Conservation (phyloP, 2,113 vertebrate species). For the Cygnus buccinator region DNA sequence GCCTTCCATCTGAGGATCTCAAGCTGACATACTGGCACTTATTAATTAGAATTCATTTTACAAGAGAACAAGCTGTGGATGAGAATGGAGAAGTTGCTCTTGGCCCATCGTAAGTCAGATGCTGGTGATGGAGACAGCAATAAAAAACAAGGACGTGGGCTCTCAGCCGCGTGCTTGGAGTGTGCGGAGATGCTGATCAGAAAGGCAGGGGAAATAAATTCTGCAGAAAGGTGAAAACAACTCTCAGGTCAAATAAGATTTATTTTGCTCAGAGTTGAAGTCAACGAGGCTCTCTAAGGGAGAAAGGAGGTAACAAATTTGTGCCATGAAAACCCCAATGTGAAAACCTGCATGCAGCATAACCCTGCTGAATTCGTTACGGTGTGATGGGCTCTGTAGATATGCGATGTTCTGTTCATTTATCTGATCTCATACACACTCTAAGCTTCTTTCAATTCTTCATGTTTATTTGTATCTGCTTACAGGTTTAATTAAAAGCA, state of each 20-base stretch:
- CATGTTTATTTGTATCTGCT: not conserved
- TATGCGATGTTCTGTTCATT: not conserved
- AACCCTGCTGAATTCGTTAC: not conserved
- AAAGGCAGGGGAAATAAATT: not conserved
- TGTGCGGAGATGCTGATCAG: not conserved
- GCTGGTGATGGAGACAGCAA: not conserved
- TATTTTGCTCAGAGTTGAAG: not conserved
- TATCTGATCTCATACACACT: not conserved
- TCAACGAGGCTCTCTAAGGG: not conserved
- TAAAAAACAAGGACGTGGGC: fast-evolving
- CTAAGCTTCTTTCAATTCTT: not conserved
- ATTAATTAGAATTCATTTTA: slow-evolving; percentile 19
- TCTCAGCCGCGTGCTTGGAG: not conserved
- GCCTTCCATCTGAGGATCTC: slow-evolving; percentile 30
- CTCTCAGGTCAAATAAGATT: not conserved
- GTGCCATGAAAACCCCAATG: not conserved
- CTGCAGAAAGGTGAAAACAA: not conserved
- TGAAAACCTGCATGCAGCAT: not conserved
- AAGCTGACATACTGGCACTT: not conserved
- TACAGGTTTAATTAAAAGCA: not conserved
- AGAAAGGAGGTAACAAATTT: not conserved
- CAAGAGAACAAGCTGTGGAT: not conserved
- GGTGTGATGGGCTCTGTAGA: not conserved
- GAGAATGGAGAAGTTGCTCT: not conserved
- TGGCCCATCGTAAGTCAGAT: not conserved